Evolutionary conservation across 23 tunicate species (phyloP), one percentile per base, ranked within the genome.

Genomic region (Clavelina lepadiformis): DNA sequence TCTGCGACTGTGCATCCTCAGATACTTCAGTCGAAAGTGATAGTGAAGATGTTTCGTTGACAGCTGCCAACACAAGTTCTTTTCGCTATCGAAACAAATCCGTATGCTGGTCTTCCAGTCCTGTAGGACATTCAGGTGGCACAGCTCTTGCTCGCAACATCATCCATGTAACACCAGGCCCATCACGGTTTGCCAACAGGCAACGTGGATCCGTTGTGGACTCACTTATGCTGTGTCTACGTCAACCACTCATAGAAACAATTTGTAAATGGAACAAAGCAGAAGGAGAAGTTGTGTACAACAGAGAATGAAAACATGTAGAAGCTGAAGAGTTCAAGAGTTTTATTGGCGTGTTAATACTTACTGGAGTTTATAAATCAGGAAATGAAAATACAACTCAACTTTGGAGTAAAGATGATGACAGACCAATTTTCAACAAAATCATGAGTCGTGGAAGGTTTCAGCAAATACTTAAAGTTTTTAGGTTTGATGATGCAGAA

Each of bases 401-500:
- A 27, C 59, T 53, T 53, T 53, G 59, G 21, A n/a, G 59, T n/a
- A n/a, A 53, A 8, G 21, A 53, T 53, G 59, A 53, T 53, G 21
- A 6, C 15, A 8, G 22, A 53, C 21, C 59, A n/a, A 53, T 53
- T 53, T 53, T 53, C 59, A 53, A 53, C 23, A 24, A n/a, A 6
- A 53, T 53, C 20, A 53, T 53, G 59, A 53, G 59, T 53, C 22
- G 21, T 53, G 5, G 59, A 53, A 53, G 59, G 23, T 53, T 13
- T 53, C 59, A n/a, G 59, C 59, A 53, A 13, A 53, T 53, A 53
- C 59, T 53, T n/a, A 11, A 7, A 53, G 59, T 53, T 53, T n/a
- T 53, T 8, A 53, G 59, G 23, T 53, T 53, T 53, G 59, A 53
- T 53, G 59, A 53, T n/a, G 59, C 59, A 53, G n/a, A n/a, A 53